phyloP scores from a whole-genome alignment of 2,888 invertebrate species.

The Mesoligia furuncula region DNA sequence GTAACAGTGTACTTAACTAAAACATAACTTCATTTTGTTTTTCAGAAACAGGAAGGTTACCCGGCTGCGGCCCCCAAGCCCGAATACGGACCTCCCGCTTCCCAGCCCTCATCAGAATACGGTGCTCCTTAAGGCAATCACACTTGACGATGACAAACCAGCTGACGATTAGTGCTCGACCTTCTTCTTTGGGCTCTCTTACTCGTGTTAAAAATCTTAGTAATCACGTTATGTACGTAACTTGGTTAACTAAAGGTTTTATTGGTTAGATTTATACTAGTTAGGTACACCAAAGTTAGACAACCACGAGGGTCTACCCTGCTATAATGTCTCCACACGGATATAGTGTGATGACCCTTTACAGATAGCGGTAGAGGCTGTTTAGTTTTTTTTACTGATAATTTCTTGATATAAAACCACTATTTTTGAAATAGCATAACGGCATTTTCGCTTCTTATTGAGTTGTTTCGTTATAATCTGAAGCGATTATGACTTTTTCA shows the following conservation, averaged over 20 bases:
- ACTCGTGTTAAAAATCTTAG: conserved; percentile 45
- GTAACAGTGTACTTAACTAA: not conserved
- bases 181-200: conserved; percentile 66
- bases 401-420: not conserved
- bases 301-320: conserved; percentile 12
- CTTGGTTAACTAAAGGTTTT: conserved; percentile 32
- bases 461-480: conserved; percentile 60
- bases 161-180: conserved; percentile 69
- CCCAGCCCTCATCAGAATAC: conserved; percentile 90
- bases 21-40: conserved; percentile 46
- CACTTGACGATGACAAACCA: conserved; percentile 70
- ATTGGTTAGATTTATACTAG: conserved; percentile 42
- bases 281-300: conserved; percentile 59
- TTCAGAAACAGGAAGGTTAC: conserved; percentile 91
- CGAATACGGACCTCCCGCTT: conserved; percentile 87
- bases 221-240: conserved; percentile 46
- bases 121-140: conserved; percentile 89
- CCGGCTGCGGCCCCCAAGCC: conserved; percentile 85
- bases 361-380: not conserved
- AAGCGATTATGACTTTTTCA: conserved; percentile 40
- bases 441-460: conserved; percentile 50
- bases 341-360: conserved; percentile 19
- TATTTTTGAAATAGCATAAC: conserved; percentile 3
- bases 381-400: conserved; percentile 6
- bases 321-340: conserved; percentile 25